A percentile compares a stretch with the other conserved stretches of the same genome.
Conservation (phyloP, 2,797 vertebrate species). For the Fratercula arctica region DNA sequence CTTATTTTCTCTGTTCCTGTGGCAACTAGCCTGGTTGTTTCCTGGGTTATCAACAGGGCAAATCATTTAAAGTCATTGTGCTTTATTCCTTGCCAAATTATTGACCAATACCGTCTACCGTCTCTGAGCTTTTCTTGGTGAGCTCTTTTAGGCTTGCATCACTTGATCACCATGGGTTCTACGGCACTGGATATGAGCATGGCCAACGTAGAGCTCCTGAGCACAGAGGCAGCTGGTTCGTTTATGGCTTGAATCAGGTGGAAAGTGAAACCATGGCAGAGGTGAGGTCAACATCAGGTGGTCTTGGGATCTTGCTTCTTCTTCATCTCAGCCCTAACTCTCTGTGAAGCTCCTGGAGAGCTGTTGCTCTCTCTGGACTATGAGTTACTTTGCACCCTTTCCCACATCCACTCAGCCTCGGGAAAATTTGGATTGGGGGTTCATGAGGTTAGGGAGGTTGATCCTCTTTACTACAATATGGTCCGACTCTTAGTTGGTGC, state of each 20-base stretch:
- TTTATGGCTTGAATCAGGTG: background rate
- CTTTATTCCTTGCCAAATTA: background rate
- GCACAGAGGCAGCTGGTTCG: background rate
- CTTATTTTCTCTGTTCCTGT: background rate
- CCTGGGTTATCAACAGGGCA: background rate
- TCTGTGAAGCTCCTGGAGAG: background rate
- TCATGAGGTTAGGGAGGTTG: background rate
- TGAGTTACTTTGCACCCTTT: background rate
- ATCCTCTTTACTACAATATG: background rate
- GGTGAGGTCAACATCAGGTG: background rate
- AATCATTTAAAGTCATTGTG: background rate
- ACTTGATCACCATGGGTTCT: rapidly evolving
- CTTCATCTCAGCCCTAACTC: background rate
- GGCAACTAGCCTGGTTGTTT: background rate
- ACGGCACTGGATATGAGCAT: background rate
- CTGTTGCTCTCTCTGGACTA: background rate
- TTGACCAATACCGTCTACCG: background rate
- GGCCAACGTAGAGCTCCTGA: background rate
- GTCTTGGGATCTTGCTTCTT: background rate
- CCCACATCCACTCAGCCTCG: background rate
- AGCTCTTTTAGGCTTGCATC: background rate
- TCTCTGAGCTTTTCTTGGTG: background rate
- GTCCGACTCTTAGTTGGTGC: background rate
- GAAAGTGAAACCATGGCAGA: background rate
- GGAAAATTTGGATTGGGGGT: background rate